Percentiles rank a stretch among this genome's conserved stretches.
phyloP scores from a whole-genome alignment of 2,113 vertebrate species.

The Podarcis raffonei region DNA sequence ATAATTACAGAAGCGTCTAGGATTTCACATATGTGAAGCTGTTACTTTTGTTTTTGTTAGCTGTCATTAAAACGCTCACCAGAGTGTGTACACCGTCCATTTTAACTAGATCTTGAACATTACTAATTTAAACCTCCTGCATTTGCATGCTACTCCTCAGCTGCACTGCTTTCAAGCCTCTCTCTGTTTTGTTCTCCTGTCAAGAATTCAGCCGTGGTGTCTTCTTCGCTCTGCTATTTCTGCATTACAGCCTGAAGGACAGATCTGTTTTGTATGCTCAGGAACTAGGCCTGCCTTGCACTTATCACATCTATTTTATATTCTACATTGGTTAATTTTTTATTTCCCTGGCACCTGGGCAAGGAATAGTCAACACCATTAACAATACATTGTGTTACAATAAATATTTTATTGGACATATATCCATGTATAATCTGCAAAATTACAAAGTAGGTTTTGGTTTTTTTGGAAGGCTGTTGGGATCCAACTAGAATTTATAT shows the following conservation, averaged over 20 bases:
- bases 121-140: constrained; percentile 58
- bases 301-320: constrained; percentile 62
- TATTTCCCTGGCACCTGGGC: constrained; percentile 68
- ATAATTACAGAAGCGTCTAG: constrained; percentile 33
- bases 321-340: constrained; percentile 74
- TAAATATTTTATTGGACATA: constrained; percentile 75
- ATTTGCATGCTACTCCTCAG: constrained; percentile 59
- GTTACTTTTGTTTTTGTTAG: constrained; percentile 44
- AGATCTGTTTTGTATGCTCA: constrained; percentile 68
- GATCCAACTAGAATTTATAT: constrained; percentile 62
- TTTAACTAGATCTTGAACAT: constrained; percentile 51
- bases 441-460: constrained; percentile 66
- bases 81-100: constrained; percentile 31
- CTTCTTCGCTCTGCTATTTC: constrained; percentile 69
- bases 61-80: constrained; percentile 50
- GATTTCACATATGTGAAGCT: constrained; percentile 41
- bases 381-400: constrained; percentile 66
- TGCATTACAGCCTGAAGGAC: constrained; percentile 54
- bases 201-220: constrained; percentile 61
- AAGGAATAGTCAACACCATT: constrained; percentile 70
- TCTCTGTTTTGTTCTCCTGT: constrained; percentile 72
- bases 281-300: constrained; percentile 52
- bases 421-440: constrained; percentile 59
- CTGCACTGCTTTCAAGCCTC: constrained; percentile 51
- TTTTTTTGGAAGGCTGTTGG: constrained; percentile 57